phyloP scores from a whole-genome alignment of 1,140 invertebrate species.

The Pogonomyrmex barbatus region DNA sequence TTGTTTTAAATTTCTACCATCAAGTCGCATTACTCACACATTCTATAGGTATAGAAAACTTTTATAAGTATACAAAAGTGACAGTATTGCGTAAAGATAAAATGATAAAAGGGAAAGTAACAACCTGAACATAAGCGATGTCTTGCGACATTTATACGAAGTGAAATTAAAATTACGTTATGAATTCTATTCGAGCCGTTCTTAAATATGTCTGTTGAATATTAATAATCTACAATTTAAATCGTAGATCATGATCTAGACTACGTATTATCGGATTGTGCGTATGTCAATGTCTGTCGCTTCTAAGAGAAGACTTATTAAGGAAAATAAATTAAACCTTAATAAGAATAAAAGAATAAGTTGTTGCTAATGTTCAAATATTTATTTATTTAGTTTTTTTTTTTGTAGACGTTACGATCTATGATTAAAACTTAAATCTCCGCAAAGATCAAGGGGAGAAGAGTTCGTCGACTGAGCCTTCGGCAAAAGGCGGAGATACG shows the following conservation, averaged over 20 bases:
- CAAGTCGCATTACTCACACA: not conserved
- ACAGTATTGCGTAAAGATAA: not conserved
- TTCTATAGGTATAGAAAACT: not conserved
- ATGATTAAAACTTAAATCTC: not conserved
- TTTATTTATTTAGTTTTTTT: not conserved
- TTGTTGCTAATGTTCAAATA: not conserved
- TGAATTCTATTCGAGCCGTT: conserved; percentile 1
- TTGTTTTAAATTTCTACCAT: not conserved
- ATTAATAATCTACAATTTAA: conserved; percentile 11
- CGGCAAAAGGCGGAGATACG: not conserved
- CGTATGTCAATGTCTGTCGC: not conserved
- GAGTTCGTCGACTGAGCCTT: not conserved
- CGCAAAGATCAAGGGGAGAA: not conserved
- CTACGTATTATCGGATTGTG: not conserved
- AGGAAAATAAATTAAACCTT: not conserved
- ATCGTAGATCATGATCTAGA: not conserved
- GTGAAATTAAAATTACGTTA: conserved; percentile 33
- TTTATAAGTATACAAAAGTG: not conserved
- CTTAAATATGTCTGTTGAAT: conserved; percentile 2
- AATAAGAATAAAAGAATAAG: too few species aligned
- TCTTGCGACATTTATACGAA: conserved; percentile 23
- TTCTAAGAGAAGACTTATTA: not conserved
- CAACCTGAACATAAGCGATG: conserved; percentile 7
- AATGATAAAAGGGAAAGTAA: conserved; percentile 22
- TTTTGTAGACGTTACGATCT: not conserved